phyloP scores from a whole-genome alignment of 2,888 invertebrate genomes.

The Drosophila eohydei region DNA sequence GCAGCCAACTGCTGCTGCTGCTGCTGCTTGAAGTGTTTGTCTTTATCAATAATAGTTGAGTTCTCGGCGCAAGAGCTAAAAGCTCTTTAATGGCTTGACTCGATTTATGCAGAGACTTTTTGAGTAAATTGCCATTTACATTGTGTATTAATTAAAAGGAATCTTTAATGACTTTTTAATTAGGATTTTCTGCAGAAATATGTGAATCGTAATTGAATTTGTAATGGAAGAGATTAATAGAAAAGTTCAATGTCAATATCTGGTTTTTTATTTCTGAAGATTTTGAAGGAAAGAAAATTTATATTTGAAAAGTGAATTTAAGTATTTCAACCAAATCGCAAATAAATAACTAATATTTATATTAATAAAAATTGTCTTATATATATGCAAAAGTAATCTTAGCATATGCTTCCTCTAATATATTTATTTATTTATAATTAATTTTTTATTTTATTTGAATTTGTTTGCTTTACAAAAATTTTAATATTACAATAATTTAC shows the following conservation, averaged over 20 bases:
- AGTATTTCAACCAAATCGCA: too few relatives aligned
- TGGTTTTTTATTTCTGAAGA: too few relatives aligned
- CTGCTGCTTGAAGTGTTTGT: slow-evolving; percentile 14
- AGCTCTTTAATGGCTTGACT: slow-evolving; percentile 9
- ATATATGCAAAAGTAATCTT: too few relatives aligned
- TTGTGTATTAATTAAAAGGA: slow-evolving; percentile 5
- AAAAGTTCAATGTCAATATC: background rate
- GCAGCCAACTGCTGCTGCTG: slow-evolving; percentile 15
- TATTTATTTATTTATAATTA: background rate
- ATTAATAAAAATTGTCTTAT: too few relatives aligned
- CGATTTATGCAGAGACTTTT: slow-evolving; percentile 15
- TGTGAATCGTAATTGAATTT: background rate
- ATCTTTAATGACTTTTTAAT: background rate
- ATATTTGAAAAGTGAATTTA: too few relatives aligned
- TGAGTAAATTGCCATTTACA: background rate
- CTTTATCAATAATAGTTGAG: slow-evolving; percentile 17
- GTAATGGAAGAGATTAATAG: background rate
- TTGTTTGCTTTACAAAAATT: too few relatives aligned
- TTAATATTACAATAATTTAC: too few relatives aligned
- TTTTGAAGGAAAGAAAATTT: too few relatives aligned
- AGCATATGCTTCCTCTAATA: too few relatives aligned
- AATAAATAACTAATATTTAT: too few relatives aligned
- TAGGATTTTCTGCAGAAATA: background rate
- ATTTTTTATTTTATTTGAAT: background rate
- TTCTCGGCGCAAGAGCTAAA: background rate